These are phyloP conservation scores for Amphipoea oculea DNA, from an alignment of 2,888 invertebrate species.

Conservation along the genomic window DNA sequence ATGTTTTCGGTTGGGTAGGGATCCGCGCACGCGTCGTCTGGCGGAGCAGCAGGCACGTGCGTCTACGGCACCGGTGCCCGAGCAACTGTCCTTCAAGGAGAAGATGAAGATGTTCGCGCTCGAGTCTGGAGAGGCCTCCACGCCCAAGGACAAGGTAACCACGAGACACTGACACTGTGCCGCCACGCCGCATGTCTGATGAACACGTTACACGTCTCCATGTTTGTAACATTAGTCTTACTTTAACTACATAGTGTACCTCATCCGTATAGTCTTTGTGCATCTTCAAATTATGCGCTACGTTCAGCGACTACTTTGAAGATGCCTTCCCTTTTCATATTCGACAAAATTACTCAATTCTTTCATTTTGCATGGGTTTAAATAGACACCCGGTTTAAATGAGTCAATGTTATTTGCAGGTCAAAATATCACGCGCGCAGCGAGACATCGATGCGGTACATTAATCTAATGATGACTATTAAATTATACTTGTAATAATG, in stretches of 20 bases:
- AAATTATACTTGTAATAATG: slow-evolving; percentile 53
- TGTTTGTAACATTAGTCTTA: slow-evolving; percentile 54
- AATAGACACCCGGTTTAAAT: slow-evolving; percentile 54
- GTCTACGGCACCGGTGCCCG: slow-evolving; percentile 94
- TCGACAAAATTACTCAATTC: slow-evolving; percentile 31
- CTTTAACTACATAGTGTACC: slow-evolving; percentile 58
- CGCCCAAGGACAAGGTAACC: slow-evolving; percentile 96
- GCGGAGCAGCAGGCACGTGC: slow-evolving; percentile 94
- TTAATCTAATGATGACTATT: slow-evolving; percentile 74
- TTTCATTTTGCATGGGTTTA: slow-evolving; percentile 53
- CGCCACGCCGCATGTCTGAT: slow-evolving; percentile 7
- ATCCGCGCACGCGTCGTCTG: slow-evolving; percentile 96
- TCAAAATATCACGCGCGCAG: slow-evolving; percentile 98
- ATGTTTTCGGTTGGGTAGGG: slow-evolving; percentile 87
- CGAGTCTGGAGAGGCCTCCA: slow-evolving; percentile 97
- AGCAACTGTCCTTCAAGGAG: slow-evolving; percentile 98
- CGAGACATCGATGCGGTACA: slow-evolving; percentile 96
- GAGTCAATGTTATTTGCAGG: slow-evolving; percentile 81
- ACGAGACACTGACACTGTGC: slow-evolving; percentile 39
- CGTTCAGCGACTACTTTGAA: slow-evolving; percentile 50
- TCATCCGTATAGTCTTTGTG: slow-evolving; percentile 57
- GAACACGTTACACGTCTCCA: slow-evolving; percentile 23
- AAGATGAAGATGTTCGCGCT: slow-evolving; percentile 99
- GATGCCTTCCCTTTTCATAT: slow-evolving; percentile 32
- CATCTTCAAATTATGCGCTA: slow-evolving; percentile 52